Base-by-base conservation (phyloP, 2,113 vertebrate species). In the Oryzias javanicus region DNA sequence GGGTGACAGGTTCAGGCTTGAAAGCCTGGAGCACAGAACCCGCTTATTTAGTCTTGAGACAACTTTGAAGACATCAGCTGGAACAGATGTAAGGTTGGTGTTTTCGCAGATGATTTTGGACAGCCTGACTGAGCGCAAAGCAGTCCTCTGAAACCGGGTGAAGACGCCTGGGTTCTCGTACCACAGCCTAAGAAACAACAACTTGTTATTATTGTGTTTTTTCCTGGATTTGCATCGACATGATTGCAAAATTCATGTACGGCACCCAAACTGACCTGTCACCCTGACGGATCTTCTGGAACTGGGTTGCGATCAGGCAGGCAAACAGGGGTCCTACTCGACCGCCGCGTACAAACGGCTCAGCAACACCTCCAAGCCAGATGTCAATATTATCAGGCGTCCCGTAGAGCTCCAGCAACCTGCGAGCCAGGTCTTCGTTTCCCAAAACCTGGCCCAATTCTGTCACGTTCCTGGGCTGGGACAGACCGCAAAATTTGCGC, bases 241-340 rank as follows among this genome's bases (percentile, higher is more conserved):
- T 2, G 10, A 35, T 35, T 12, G 12, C 6, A 35, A 12, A 35
- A 35, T 12, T 8, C 2, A 35, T 35, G 25, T 27, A 5, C 25
- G 35, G 10, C 35, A 12, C 10, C 35, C 12, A 35, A 35, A 35
- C 78, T 70, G 55, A 91, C 91, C 91, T 90, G 83, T 92, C 91
- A 17, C 91, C 91, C 54, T 87, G 72, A 5, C 91, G 89, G 29
- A 84, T 80, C 3, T 0, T 84, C 73, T 86, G 60, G 72, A 92
- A 92, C 82, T 92, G 91, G 1, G 1, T 66, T n/a, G 81, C 77
- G 0, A 92, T 92, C 47, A 92, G 87, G 67, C 91, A 92, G 52
- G 89, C 29, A 4, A 92, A 89, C 57, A 92, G 78, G 17, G 93
- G 90, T 1, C 94, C 94, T 4, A 94, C 94, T 5, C 92, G 86